Evolutionary conservation across 2,797 vertebrate species (phyloP).

Genomic region (Pseudochirops corinnae): DNA sequence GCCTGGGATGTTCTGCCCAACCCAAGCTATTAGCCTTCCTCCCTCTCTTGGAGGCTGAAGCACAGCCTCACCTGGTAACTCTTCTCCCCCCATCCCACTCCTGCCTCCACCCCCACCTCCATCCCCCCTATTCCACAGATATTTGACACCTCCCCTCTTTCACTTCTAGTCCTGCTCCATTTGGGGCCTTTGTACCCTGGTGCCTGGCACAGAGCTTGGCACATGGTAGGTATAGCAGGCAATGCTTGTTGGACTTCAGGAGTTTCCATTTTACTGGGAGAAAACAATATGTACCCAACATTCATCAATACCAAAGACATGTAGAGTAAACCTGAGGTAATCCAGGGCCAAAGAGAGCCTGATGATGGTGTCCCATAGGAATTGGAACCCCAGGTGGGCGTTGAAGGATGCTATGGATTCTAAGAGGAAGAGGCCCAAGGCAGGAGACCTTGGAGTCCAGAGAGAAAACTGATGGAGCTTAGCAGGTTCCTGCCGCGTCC

Average conservation of each 20-base stretch:
- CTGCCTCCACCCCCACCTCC: no score
- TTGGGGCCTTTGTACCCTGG: not conserved
- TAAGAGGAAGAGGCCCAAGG: not conserved
- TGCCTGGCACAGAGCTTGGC: not conserved
- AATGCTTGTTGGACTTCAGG: not conserved
- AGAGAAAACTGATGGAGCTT: not conserved
- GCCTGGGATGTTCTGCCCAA: not conserved
- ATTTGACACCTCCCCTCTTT: not conserved
- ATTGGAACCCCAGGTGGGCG: no score
- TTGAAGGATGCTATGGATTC: not conserved
- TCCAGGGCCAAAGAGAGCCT: not conserved
- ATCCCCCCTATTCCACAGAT: not conserved
- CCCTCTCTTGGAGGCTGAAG: not conserved
- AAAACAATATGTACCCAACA: no score
- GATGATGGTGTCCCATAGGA: not conserved
- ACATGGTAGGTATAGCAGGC: not conserved
- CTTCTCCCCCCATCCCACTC: not conserved
- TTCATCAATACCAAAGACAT: not conserved
- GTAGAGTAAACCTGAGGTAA: not conserved
- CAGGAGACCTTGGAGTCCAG: not conserved
- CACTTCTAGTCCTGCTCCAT: not conserved
- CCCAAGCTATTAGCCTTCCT: not conserved
- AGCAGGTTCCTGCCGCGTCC: no score
- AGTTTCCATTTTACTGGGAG: not conserved
- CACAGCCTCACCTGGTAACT: not conserved